These are phyloP conservation scores for Taenaris catops DNA, from an alignment of 2,888 invertebrate species.

Conservation along the genomic window DNA sequence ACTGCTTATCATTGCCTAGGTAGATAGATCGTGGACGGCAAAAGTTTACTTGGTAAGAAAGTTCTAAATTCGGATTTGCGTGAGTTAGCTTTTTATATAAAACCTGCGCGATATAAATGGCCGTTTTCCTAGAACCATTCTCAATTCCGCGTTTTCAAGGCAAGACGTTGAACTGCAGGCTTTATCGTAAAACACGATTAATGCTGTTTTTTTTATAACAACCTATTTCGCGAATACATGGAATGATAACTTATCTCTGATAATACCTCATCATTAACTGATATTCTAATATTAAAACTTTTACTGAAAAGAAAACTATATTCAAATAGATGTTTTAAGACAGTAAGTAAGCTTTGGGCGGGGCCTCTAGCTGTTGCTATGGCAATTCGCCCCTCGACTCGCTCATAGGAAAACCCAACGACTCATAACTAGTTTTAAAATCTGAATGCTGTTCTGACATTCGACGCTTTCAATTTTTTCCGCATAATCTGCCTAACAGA, in stretches of 20 bases:
- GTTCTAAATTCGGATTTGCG: conserved; percentile 6
- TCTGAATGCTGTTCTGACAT: not conserved
- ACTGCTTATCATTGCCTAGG: not conserved
- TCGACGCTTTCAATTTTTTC: not conserved
- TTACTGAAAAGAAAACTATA: not conserved
- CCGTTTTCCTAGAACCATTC: conserved; percentile 16
- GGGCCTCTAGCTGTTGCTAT: conserved; percentile 63
- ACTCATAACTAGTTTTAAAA: conserved; percentile 11
- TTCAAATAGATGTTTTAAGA: not conserved
- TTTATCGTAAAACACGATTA: conserved; percentile 17
- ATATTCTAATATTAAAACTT: conserved; percentile 1
- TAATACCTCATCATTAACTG: conserved; percentile 5
- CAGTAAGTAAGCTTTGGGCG: conserved; percentile 43
- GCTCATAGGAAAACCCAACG: conserved; percentile 28
- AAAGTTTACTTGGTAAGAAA: conserved; percentile 1
- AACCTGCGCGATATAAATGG: conserved; percentile 10
- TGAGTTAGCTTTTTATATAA: conserved; percentile 6
- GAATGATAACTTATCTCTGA: conserved; percentile 13
- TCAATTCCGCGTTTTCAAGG: conserved; percentile 25
- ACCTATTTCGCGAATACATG: conserved; percentile 7
- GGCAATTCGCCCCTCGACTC: conserved; percentile 53
- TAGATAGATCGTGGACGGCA: not conserved
- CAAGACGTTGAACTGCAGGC: conserved; percentile 21
- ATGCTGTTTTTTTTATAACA: conserved; percentile 7
- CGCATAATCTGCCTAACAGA: not conserved